Conservation (phyloP, 1,140 invertebrate species). For the Tribolium madens region DNA sequence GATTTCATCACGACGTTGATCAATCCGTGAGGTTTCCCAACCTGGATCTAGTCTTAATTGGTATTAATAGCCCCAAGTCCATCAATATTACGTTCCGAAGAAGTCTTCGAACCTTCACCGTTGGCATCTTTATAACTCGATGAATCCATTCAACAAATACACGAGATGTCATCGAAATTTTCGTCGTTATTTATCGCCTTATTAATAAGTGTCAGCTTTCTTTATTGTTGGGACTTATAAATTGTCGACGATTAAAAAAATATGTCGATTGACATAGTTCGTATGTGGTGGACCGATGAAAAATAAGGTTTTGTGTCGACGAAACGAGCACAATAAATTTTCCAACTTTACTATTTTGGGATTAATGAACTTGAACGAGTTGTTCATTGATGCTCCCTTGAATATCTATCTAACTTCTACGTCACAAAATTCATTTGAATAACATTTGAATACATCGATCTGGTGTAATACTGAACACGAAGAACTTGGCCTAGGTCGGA, state of each 20-base stretch:
- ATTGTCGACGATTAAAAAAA: constrained; percentile 12
- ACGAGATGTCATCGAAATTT: constrained; percentile 23
- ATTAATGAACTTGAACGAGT: constrained; percentile 34
- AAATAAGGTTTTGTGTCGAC: constrained; percentile 4
- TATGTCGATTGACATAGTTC: constrained; percentile 17
- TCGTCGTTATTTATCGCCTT: constrained; percentile 34
- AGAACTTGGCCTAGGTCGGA: constrained; percentile 37
- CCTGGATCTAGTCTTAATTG: constrained; percentile 11
- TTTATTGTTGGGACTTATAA: constrained; percentile 21
- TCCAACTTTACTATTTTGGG: background rate
- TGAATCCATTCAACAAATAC: constrained; percentile 6
- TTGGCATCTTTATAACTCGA: constrained; percentile 21
- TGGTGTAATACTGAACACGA: constrained; percentile 29
- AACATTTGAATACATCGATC: constrained; percentile 39
- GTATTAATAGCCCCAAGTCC: constrained; percentile 30
- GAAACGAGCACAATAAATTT: constrained; percentile 22
- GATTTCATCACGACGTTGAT: background rate
- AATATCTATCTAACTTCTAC: constrained; percentile 39
- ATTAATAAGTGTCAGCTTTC: constrained; percentile 37
- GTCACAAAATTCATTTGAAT: constrained; percentile 39
- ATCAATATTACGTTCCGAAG: constrained; percentile 21
- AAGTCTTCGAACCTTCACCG: background rate
- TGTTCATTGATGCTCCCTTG: constrained; percentile 31
- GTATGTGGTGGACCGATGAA: background rate
- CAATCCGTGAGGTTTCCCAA: constrained; percentile 5